Conservation (phyloP, 2,113 vertebrate genomes). For the Myiopsitta monachus region DNA sequence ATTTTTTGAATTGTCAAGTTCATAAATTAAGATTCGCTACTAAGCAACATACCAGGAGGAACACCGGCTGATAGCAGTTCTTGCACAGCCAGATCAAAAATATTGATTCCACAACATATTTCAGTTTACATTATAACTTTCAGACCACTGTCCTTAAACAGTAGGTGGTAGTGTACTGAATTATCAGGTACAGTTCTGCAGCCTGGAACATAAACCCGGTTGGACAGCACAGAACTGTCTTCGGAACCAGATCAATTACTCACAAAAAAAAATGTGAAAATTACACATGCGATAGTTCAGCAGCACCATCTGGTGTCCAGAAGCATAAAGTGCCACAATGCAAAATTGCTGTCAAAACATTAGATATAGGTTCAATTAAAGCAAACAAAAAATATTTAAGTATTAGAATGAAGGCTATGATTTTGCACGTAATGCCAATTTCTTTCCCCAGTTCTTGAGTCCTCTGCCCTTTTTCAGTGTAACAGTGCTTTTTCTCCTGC, state of each 20-base stretch:
- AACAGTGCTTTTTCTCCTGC: not conserved
- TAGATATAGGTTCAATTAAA: not conserved
- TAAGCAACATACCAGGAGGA: not conserved
- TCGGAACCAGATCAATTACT: not conserved
- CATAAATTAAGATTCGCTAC: not conserved
- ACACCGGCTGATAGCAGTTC: not conserved
- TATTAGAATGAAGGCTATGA: not conserved
- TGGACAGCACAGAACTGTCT: not conserved
- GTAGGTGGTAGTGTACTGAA: not conserved
- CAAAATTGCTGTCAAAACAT: not conserved
- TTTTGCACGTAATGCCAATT: not conserved
- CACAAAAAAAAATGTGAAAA: not conserved
- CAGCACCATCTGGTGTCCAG: constrained; percentile 66
- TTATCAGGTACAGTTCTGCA: not conserved
- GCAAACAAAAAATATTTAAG: not conserved
- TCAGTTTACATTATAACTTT: not conserved
- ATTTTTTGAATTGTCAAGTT: not conserved
- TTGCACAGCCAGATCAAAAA: not conserved
- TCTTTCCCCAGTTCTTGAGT: not conserved
- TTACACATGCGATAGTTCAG: not conserved
- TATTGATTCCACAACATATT: not conserved
- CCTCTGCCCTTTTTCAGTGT: not conserved
- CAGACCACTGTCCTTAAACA: not conserved
- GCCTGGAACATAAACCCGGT: not conserved
- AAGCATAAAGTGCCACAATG: not conserved